phyloP scores from a whole-genome alignment of 2,113 vertebrate species.

The Procavia capensis region DNA sequence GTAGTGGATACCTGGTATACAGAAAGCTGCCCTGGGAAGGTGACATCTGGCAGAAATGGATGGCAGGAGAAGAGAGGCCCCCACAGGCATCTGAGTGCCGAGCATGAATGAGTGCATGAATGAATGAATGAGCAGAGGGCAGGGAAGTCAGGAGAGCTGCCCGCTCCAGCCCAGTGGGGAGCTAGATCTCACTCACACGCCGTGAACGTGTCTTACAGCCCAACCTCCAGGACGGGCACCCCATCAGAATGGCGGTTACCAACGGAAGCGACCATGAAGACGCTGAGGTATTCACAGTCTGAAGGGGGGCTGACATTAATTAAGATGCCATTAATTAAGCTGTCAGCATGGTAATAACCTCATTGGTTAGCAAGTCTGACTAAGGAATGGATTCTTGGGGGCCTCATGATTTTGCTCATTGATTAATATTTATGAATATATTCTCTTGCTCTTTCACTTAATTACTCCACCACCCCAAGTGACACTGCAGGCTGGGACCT shows the following conservation, averaged over 20 bases:
- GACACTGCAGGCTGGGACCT: too few species aligned
- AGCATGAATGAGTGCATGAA: not conserved
- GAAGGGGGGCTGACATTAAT: conserved; percentile 48
- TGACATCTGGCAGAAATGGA: not conserved
- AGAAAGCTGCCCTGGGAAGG: not conserved
- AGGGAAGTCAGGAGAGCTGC: not conserved
- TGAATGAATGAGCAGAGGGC: too few species aligned
- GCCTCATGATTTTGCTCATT: not conserved
- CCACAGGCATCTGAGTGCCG: not conserved
- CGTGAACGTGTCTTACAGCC: not conserved
- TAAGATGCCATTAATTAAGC: conserved; percentile 78
- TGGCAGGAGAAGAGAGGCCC: not conserved
- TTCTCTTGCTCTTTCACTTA: not conserved
- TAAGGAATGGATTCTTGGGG: conserved; percentile 33
- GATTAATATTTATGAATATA: not conserved
- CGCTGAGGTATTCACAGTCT: not conserved
- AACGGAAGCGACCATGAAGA: not conserved
- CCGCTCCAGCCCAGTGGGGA: fast-evolving
- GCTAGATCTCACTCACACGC: not conserved
- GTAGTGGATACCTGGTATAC: not conserved
- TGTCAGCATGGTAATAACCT: not conserved
- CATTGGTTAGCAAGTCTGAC: conserved; percentile 27
- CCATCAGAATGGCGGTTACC: not conserved
- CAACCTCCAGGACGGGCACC: not conserved
- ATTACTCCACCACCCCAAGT: not conserved